Evolutionary conservation across 23 tunicate species (phyloP).

Genomic region (Styela clava): DNA sequence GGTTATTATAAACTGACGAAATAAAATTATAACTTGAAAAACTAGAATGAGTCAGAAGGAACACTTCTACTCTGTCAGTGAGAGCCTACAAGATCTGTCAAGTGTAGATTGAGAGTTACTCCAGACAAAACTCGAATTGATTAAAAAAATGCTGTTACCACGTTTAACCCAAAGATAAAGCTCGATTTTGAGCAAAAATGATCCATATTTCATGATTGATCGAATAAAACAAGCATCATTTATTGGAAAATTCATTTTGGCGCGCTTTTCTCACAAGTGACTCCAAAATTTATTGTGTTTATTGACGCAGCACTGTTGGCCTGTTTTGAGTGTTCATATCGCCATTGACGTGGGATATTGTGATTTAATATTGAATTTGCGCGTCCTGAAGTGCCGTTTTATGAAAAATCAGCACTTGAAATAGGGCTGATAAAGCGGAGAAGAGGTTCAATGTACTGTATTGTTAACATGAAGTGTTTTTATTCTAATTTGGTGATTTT

Average conservation of each 20-base stretch:
- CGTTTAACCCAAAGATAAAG: no score
- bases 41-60: no score
- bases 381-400: not conserved
- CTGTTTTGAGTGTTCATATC: not conserved
- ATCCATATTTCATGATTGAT: not conserved
- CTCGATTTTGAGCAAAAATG: not conserved
- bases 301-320: not conserved
- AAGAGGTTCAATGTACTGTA: not conserved
- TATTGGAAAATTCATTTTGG: not conserved
- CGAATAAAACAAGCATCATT: not conserved
- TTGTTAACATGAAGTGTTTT: not conserved
- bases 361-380: not conserved
- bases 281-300: not conserved
- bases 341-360: not conserved
- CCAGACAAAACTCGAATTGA: no score
- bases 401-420: not conserved
- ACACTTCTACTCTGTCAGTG: no score
- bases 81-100: no score
- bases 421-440: not conserved
- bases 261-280: not conserved
- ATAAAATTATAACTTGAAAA: no score
- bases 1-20: not conserved
- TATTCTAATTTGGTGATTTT: not conserved
- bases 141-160: no score
- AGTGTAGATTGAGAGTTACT: not conserved